Conservation (phyloP, 2,797 vertebrate species). For the Thaleichthys pacificus region DNA sequence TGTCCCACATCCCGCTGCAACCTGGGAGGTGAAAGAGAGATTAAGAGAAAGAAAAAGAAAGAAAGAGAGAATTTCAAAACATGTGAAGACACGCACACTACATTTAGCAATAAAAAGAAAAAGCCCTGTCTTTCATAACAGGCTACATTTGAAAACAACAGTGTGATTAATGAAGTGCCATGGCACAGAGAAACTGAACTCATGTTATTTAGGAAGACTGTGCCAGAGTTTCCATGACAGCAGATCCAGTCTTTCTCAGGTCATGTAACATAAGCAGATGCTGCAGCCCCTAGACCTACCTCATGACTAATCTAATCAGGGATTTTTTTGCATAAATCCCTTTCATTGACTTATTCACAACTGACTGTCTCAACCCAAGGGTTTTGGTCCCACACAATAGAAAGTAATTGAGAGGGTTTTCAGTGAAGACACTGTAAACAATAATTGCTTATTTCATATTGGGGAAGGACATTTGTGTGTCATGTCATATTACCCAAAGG, state of each 20-base stretch:
- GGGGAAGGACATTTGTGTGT: constrained; percentile 19
- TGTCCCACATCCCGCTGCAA: constrained; percentile 87
- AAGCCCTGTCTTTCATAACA: background rate
- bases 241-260: constrained; percentile 22
- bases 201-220: constrained; percentile 17
- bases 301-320: constrained; percentile 58
- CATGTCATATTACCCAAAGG: constrained; percentile 22
- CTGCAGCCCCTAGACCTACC: constrained; percentile 19
- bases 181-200: constrained; percentile 11
- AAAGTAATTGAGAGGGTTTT: background rate
- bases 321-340: constrained; percentile 22
- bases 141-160: background rate
- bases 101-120: background rate
- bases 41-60: constrained; percentile 12
- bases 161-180: background rate
- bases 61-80: background rate
- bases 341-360: constrained; percentile 46
- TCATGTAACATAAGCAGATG: constrained; percentile 14
- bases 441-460: constrained; percentile 23
- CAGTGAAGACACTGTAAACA: constrained; percentile 14
- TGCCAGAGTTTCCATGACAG: constrained; percentile 54
- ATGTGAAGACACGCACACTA: background rate
- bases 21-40: constrained; percentile 63
- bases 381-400: background rate
- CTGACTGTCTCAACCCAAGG: constrained; percentile 27